A percentile compares a stretch with the other conserved stretches of the same genome.
Evolutionary conservation across 2,888 invertebrate genomes (phyloP).

Genomic region (Mamestra brassicae): DNA sequence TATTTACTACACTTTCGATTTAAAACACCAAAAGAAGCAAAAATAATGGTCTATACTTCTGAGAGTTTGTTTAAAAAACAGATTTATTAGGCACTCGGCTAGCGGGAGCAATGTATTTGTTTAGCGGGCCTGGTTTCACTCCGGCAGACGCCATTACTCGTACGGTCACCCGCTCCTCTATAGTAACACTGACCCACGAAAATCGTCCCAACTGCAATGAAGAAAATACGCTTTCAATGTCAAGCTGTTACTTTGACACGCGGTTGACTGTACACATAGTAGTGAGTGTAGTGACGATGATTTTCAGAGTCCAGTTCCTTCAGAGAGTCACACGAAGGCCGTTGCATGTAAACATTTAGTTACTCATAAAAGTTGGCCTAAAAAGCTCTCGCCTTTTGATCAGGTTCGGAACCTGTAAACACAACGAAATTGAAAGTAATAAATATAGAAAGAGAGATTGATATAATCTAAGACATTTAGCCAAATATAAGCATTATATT

Average conservation of each 20-base stretch:
- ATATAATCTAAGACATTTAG: neutral
- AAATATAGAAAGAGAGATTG: neutral
- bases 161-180: constrained; percentile 19
- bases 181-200: constrained; percentile 24
- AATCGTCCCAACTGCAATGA: neutral
- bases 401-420: constrained; percentile 16
- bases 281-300: constrained; percentile 1
- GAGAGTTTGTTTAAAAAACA: constrained; percentile 66
- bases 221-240: neutral
- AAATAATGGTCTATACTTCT: constrained; percentile 56
- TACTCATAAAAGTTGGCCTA: constrained; percentile 21
- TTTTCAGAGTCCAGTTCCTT: constrained; percentile 24
- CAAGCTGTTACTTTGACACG: neutral
- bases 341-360: constrained; percentile 15
- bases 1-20: constrained; percentile 30
- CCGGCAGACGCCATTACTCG: constrained; percentile 56
- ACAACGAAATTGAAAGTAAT: constrained; percentile 10
- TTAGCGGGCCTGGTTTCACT: constrained; percentile 66
- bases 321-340: constrained; percentile 3
- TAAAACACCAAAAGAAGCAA: constrained; percentile 56
- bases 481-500: neutral
- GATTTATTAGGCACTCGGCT: constrained; percentile 64
- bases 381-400: constrained; percentile 17
- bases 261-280: neutral
- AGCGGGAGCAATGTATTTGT: constrained; percentile 64